Base-by-base conservation (phyloP, 2,888 invertebrate species). In the Drosophila ustulata region DNA sequence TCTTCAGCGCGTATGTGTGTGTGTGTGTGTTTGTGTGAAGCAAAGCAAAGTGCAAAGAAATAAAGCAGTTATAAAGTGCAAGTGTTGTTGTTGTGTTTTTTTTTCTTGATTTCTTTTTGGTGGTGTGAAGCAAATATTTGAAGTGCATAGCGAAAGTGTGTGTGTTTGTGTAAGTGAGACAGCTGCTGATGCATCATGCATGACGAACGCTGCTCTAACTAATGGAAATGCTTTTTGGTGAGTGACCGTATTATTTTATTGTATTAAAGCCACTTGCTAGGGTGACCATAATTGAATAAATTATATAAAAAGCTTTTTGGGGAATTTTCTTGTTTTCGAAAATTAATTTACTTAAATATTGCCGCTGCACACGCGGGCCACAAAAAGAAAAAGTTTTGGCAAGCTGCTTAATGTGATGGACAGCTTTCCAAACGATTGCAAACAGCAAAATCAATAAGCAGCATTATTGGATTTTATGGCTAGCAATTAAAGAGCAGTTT, bases 391-490 rank as follows among this genome's bases (percentile, higher is more conserved):
- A 32, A 32, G 9, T 13, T 41, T 41, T 32, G 2, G 4, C 8
- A n/a, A 13, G 13, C 55, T 45, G 55, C 5, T 55, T 23, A n/a
- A 25, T 32, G 47, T 63, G 37, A 47, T 63, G 23, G 23, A 23
- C 18, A 30, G 8, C 13, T 26, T 43, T 3, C 18, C 13, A 13
- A 45, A 28, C 7, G 30, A 37, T 32, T 32, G 50, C 50, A 41
- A 58, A 51, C 39, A 53, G 39, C 4, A 58, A 55, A 75, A 78
- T 73, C 75, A 75, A 75, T 78, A 73, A 67, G 59, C 25, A 47
- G 32, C 52, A 68, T 78, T 78, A 78, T 67, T 63, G 56, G 56
- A 57, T 67, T 75, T 73, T 61, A 73, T 64, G 74, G 11, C 11
- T 4, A 6, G n/a, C 78, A 78, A 75, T 75, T 75, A 75, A 78